Evolutionary conservation across 2,113 vertebrate species (phyloP).

Genomic region (Heloderma charlesbogerti): DNA sequence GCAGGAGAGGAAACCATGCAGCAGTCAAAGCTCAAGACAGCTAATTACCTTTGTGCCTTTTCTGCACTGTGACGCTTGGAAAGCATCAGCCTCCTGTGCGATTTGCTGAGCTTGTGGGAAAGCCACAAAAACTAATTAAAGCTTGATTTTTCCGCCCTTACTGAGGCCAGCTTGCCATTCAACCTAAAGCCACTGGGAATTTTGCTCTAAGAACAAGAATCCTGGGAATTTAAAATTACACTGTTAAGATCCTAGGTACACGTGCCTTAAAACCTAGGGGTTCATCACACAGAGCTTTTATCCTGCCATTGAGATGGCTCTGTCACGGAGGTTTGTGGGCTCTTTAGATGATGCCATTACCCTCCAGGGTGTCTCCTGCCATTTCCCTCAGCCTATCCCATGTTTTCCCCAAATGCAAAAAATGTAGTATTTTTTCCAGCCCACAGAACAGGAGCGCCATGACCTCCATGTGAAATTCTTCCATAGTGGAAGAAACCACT

Average conservation of each 20-base stretch:
- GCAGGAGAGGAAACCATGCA: neutral
- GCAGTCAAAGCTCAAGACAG: neutral
- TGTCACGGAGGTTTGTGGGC: no score
- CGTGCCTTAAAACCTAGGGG: neutral
- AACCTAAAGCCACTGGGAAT: slow-evolving; percentile 47
- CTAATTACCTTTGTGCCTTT: slow-evolving; percentile 46
- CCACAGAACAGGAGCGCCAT: no score
- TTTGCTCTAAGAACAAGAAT: neutral
- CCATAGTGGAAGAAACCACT: no score
- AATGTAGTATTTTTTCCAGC: no score
- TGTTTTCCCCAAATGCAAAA: no score
- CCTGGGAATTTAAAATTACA: slow-evolving; percentile 12
- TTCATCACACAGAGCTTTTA: no score
- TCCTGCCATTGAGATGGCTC: no score
- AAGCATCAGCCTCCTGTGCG: slow-evolving; percentile 47
- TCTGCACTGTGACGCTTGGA: slow-evolving; percentile 38
- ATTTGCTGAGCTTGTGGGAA: slow-evolving; percentile 40
- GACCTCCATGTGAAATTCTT: no score
- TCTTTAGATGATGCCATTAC: no score
- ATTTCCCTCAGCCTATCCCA: no score
- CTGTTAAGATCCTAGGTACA: slow-evolving; percentile 34
- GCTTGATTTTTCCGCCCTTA: slow-evolving; percentile 43
- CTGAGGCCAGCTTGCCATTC: slow-evolving; percentile 32
- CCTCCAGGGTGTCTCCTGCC: no score
- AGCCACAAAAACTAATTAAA: slow-evolving; percentile 47